Base-by-base conservation (phyloP, 30 jellyfish, hydroid and myxozoan species). In the Nemopilema nomurai region DNA sequence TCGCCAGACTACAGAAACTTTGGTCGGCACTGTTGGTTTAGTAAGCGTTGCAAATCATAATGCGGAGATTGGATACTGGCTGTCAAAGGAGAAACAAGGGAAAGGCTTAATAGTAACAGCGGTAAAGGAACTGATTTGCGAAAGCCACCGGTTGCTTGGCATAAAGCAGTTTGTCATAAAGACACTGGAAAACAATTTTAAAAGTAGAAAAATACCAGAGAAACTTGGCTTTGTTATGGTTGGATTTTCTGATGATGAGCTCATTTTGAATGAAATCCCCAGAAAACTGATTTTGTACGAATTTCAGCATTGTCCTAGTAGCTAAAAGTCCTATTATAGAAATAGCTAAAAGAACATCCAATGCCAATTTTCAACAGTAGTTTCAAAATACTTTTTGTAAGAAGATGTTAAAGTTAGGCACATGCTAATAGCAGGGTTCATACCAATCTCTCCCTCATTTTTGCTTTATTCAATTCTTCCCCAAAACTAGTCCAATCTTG, bases 51-150 rank as follows among this genome's bases (percentile, higher is more conserved):
- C 23, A 51, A 17, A 76, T n/a, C 63, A 30, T 16, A 0, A 20
- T 7, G 69, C 69, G n/a, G 85, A 76, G 85, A 51, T 76, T 22
- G 85, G 85, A 1, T 76, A 76, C 33, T 76, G 85, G 85, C 29
- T 76, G 63, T 25, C 74, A 18, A 76, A 76, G 31, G 57, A 76
- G 23, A 49, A 25, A 28, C 53, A 52, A 50, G 85, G 85, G 17
- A 49, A 51, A n/a, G 85, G 85, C 9, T 33, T 76, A 1, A 51
- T 51, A 24, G 57, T 70, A 24, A 49, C 30, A 41, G 74, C 85
- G 25, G 85, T 76, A 29, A 76, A 51, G 30, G 74, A 30, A 26
- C 51, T 76, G 74, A 76, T 76, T n/a, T 29, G 27, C 28, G 85
- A 76, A 31, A 70, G 52, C 13, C 52, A 27, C 18, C 26, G 51